These are phyloP conservation scores for pig (Sus scrofa) DNA, from an alignment of 2,113 vertebrate species.

Conservation along the genomic window T2T-Sscrofa CM000816.6:10879501-10880000, in stretches of 20 bases:
- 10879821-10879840: not conserved
- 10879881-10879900: not conserved
- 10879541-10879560: not conserved
- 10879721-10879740: rapidly evolving
- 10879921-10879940: not conserved
- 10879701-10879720: not conserved
- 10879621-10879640: not conserved
- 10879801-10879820: not conserved
- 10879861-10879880: not conserved
- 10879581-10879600: not conserved
- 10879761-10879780: not conserved
- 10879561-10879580: not conserved
- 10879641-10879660: not conserved
- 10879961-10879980: rapidly evolving
- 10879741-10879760: rapidly evolving
- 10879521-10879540: rapidly evolving
- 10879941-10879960: not conserved
- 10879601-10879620: not conserved
- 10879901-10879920: not conserved
- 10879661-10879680: too few relatives aligned
- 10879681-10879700: not conserved
- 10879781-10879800: rapidly evolving
- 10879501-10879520: rapidly evolving
- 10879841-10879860: not conserved
- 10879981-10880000: not conserved